phyloP scores from a whole-genome alignment of 1,140 invertebrate genomes.

The Agrilus planipennis region DNA sequence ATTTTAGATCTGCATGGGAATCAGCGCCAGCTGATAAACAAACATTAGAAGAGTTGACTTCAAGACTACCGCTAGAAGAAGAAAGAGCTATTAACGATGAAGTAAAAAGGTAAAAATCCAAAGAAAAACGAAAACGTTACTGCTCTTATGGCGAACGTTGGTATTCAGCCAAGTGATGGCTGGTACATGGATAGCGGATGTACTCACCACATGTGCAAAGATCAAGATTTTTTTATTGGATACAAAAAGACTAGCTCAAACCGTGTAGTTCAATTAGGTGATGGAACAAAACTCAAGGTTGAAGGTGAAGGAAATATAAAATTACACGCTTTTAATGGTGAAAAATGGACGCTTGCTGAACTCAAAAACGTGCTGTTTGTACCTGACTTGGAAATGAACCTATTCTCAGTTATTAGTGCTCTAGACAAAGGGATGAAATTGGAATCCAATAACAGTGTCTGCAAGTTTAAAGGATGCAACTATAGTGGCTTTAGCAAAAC shows the following conservation, averaged over 20 bases:
- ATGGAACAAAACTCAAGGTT: background rate
- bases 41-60: conserved; percentile 22
- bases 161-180: background rate
- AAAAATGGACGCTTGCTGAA: background rate
- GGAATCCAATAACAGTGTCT: background rate
- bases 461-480: background rate
- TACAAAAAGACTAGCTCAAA: background rate
- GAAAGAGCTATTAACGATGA: conserved; percentile 1
- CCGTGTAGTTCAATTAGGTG: background rate
- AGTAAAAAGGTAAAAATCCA: conserved; percentile 1
- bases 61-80: conserved; percentile 23
- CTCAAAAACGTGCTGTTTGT: background rate
- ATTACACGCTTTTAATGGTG: conserved; percentile 5
- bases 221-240: conserved; percentile 1
- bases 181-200: conserved; percentile 5
- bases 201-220: conserved; percentile 8
- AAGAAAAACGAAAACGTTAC: background rate
- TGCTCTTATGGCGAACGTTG: background rate
- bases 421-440: background rate
- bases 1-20: conserved; percentile 33
- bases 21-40: conserved; percentile 16
- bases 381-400: background rate
- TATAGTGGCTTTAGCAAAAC: background rate
- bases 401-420: background rate
- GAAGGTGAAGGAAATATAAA: conserved; percentile 1